Conservation (phyloP, 2,113 vertebrate genomes). For the Myiopsitta monachus region DNA sequence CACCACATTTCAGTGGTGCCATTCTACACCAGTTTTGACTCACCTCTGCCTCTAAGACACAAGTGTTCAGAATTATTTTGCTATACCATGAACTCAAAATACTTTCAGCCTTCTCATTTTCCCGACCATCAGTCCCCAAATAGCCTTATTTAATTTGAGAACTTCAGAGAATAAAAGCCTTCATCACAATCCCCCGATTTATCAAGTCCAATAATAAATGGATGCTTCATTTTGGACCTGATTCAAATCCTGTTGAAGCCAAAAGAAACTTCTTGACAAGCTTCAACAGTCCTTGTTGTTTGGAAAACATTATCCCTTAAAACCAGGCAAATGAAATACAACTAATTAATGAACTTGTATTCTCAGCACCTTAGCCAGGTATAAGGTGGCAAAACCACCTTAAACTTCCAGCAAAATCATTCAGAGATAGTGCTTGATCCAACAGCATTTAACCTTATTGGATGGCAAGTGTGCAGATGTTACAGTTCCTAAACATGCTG, state of each 20-base stretch:
- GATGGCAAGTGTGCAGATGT: background rate
- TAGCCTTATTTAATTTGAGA: slow-evolving; percentile 20
- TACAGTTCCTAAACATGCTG: background rate
- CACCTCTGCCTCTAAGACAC: background rate
- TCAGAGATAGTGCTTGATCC: background rate
- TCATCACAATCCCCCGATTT: background rate
- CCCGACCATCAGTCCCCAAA: background rate
- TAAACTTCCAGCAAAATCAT: background rate
- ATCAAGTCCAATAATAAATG: background rate
- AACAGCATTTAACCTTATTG: background rate
- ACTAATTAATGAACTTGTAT: background rate
- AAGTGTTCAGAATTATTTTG: background rate
- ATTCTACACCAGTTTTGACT: background rate
- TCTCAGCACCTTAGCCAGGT: background rate
- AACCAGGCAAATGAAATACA: background rate
- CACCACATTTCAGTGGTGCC: background rate
- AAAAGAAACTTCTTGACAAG: slow-evolving; percentile 1
- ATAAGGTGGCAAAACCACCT: background rate
- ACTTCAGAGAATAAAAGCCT: background rate
- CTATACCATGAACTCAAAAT: background rate
- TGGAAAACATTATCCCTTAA: background rate
- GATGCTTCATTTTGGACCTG: background rate
- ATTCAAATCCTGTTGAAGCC: background rate
- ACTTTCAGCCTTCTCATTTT: background rate
- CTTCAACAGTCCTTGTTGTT: background rate